Evolutionary conservation across 2,888 invertebrate genomes (phyloP).

Genomic region (Platynereis dumerilii): DNA sequence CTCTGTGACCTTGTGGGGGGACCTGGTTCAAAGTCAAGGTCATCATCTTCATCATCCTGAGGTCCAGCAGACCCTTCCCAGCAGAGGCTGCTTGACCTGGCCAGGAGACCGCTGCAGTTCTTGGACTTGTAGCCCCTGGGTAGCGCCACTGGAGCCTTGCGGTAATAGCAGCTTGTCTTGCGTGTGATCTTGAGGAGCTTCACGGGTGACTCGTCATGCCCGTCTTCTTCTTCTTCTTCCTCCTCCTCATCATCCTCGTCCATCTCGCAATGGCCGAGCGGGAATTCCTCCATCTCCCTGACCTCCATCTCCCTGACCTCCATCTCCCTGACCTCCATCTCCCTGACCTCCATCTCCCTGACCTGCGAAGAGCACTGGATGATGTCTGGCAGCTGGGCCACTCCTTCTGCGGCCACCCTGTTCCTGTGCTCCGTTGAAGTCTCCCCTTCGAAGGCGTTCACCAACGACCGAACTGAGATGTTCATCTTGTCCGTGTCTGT

Average conservation of each 20-base stretch:
- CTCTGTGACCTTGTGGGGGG: too few species aligned
- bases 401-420: neutral
- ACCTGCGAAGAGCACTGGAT: neutral
- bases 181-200: constrained; percentile 3
- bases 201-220: neutral
- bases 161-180: neutral
- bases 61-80: too few species aligned
- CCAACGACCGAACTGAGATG: neutral
- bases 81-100: too few species aligned
- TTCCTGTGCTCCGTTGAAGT: neutral
- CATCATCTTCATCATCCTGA: too few species aligned
- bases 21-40: too few species aligned
- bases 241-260: neutral
- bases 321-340: neutral
- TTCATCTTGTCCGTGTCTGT: constrained; percentile 3
- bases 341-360: neutral
- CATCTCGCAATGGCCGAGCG: neutral
- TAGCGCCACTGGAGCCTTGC: too few species aligned
- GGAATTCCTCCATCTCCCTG: neutral
- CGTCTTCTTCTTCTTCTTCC: neutral
- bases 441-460: neutral
- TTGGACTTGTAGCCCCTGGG: too few species aligned
- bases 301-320: neutral
- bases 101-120: too few species aligned
- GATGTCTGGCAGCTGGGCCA: neutral